Percentiles rank a stretch among this genome's conserved stretches.
Evolutionary conservation across 2,888 invertebrate genomes (phyloP).

Genomic region (Chrysolina oricalcia): DNA sequence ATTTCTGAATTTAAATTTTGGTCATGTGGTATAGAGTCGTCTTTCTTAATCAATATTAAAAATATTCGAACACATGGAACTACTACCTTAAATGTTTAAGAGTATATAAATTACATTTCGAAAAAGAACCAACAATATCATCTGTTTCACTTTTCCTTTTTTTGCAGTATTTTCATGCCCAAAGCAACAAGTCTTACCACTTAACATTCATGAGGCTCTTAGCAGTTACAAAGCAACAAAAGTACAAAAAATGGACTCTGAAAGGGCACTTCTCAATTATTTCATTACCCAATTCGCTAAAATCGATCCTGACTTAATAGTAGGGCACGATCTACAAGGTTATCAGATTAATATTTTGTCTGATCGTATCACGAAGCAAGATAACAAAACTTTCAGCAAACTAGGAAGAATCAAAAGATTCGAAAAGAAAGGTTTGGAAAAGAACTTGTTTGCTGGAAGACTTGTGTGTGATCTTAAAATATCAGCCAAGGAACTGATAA

Average conservation of each 20-base stretch:
- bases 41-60: too few species aligned
- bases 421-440: constrained; percentile 63
- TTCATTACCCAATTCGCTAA: constrained; percentile 90
- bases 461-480: constrained; percentile 90
- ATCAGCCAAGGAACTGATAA: constrained; percentile 94
- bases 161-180: constrained; percentile 87
- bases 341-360: constrained; percentile 94
- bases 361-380: constrained; percentile 83
- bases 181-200: constrained; percentile 85
- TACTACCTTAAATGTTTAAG: too few species aligned
- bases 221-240: constrained; percentile 81
- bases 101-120: too few species aligned
- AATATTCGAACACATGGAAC: too few species aligned
- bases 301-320: constrained; percentile 93
- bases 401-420: constrained; percentile 87
- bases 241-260: constrained; percentile 87
- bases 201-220: constrained; percentile 84
- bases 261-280: constrained; percentile 88
- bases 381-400: constrained; percentile 92
- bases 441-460: constrained; percentile 79
- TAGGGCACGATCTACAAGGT: constrained; percentile 93
- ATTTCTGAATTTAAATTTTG: too few species aligned
- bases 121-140: too few species aligned
- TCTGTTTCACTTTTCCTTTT: constrained; percentile 27
- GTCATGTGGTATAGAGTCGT: too few species aligned